phyloP scores from a whole-genome alignment of 2,113 vertebrate genomes.

The Echinops telfairi region DNA sequence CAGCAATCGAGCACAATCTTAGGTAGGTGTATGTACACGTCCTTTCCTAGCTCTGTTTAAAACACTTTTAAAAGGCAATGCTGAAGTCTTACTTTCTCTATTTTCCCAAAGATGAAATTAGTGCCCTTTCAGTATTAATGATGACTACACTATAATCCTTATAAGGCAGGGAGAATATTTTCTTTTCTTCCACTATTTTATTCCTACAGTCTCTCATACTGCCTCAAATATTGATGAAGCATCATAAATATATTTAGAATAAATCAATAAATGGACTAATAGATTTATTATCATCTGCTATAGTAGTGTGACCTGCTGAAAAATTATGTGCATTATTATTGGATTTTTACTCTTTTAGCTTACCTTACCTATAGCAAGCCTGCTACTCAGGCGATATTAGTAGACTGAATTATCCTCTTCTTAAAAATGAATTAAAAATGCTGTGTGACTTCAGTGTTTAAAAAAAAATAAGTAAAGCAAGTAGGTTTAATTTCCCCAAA shows the following conservation, averaged over 20 bases:
- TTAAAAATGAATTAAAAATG: background rate
- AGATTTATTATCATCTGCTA: conserved; percentile 15
- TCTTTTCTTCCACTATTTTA: background rate
- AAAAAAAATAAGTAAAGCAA: background rate
- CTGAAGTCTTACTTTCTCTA: background rate
- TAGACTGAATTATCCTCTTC: background rate
- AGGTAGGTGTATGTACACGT: background rate
- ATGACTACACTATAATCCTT: background rate
- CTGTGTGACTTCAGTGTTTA: background rate
- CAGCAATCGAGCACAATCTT: background rate
- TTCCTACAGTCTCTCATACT: background rate
- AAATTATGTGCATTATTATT: background rate
- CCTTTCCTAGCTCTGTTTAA: background rate
- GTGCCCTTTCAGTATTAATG: background rate
- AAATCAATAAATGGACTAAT: background rate
- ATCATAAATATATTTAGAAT: conserved; percentile 21
- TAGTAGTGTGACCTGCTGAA: background rate
- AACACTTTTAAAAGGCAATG: background rate
- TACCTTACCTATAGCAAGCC: background rate
- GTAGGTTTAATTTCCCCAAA: conserved; percentile 28
- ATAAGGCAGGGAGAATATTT: background rate
- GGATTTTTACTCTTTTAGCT: background rate
- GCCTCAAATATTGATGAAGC: background rate
- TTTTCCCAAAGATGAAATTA: background rate
- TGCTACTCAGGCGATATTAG: background rate